phyloP scores from a whole-genome alignment of 2,888 invertebrate genomes.

The Diloba caeruleocephala region DNA sequence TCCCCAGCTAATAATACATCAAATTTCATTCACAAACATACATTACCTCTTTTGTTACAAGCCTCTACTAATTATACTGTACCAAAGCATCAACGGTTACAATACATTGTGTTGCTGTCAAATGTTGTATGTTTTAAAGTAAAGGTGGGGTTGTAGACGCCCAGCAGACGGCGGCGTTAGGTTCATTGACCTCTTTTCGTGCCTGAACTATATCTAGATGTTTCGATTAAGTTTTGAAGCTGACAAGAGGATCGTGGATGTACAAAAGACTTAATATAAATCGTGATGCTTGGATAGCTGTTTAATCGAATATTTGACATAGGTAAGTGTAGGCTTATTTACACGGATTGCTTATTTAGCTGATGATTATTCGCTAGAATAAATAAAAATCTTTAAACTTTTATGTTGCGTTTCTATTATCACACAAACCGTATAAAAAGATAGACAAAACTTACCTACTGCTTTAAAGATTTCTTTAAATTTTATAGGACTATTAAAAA shows the following conservation, averaged over 20 bases:
- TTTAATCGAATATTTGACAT: slow-evolving; percentile 13
- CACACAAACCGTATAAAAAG: too few species aligned
- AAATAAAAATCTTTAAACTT: too few species aligned
- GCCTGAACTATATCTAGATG: slow-evolving; percentile 63
- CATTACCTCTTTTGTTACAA: slow-evolving; percentile 63
- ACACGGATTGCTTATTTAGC: too few species aligned
- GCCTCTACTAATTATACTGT: slow-evolving; percentile 40
- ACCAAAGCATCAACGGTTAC: slow-evolving; percentile 65
- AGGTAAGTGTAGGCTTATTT: neutral
- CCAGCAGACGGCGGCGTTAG: slow-evolving; percentile 68
- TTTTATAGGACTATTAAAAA: slow-evolving; percentile 28
- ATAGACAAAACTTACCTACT: neutral
- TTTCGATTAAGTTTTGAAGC: slow-evolving; percentile 51
- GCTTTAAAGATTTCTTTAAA: neutral
- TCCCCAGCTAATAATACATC: slow-evolving; percentile 38
- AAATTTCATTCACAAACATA: slow-evolving; percentile 42
- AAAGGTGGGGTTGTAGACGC: slow-evolving; percentile 73
- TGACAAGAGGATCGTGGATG: slow-evolving; percentile 56
- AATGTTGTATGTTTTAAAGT: slow-evolving; percentile 50
- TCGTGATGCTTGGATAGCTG: slow-evolving; percentile 49
- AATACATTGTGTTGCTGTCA: slow-evolving; percentile 50
- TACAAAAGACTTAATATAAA: slow-evolving; percentile 46
- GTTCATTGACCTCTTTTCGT: slow-evolving; percentile 75
- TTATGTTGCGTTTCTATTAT: too few species aligned
- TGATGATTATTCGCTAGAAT: too few species aligned